A percentile compares a stretch with the other conserved stretches of the same genome.
Conservation (phyloP, 2,113 vertebrate species). For the Penelope pileata region DNA sequence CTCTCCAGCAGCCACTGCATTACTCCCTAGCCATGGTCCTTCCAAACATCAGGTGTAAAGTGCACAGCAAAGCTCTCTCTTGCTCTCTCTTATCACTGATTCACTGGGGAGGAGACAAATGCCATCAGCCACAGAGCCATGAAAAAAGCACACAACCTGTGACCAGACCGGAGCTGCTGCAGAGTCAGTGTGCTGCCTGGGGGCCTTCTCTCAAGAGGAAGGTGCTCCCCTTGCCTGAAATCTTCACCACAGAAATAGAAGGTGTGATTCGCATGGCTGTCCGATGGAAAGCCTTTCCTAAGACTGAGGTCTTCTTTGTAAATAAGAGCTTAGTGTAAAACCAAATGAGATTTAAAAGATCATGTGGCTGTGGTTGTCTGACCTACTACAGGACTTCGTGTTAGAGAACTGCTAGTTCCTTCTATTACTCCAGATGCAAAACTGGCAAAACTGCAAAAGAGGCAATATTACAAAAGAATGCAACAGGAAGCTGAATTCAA, state of each 20-base stretch:
- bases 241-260: background rate
- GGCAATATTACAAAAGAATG: background rate
- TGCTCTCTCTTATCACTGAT: background rate
- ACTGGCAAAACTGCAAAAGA: too few relatives aligned
- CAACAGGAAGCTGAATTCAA: background rate
- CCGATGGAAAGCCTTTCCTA: background rate
- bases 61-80: background rate
- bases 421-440: background rate
- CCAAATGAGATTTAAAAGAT: background rate
- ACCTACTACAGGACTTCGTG: background rate
- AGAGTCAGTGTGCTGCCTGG: background rate
- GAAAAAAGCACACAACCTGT: background rate
- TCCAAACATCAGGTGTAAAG: background rate
- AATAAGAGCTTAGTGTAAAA: background rate
- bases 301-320: background rate
- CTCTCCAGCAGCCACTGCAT: background rate
- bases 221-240: background rate
- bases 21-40: background rate
- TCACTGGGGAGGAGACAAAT: background rate
- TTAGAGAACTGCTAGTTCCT: background rate
- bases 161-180: background rate
- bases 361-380: background rate
- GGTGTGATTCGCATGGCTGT: background rate
- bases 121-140: background rate
- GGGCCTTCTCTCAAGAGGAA: background rate